Base-by-base conservation (phyloP, 2,888 invertebrate genomes). In the Arge pagana region DNA sequence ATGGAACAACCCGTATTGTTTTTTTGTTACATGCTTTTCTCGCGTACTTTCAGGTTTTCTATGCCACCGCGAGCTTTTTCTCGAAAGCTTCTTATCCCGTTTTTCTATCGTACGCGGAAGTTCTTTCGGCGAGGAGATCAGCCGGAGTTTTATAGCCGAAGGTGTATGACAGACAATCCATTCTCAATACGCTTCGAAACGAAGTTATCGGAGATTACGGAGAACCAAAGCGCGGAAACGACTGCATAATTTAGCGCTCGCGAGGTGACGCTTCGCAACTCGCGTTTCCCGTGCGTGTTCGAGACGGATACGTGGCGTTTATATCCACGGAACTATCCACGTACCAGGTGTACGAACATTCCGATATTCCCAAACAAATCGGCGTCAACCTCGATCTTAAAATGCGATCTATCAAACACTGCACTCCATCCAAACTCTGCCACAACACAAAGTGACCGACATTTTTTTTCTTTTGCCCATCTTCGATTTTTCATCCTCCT, bases 211-310 rank as follows among this genome's bases (percentile, higher is more conserved):
- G n/a, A 28, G 42, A 42, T 42, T 42, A 42, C 30, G 11, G 42
- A 1, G 19, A 8, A 37, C 2, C 4, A 37, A 37, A 11, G 21
- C 21, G 37, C n/a, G n/a, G n/a, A 21, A 37, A 57, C 57, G 55
- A 53, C 56, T 65, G 59, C 64, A 67, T 70, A 70, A 70, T 70
- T 70, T 62, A 67, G 61, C 64, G 53, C n/a, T n/a, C n/a, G n/a
- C n/a, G n/a, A n/a, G n/a, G n/a, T n/a, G n/a, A n/a, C n/a, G n/a
- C n/a, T n/a, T n/a, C n/a, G n/a, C n/a, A n/a, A n/a, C n/a, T 3
- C 42, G 24, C 16, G 21, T 37, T 23, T 19, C 21, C 37, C 19
- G 21, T 21, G 21, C 37, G 13, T 19, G 13, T 23, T 5, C 16
- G 13, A 7, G 10, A 6, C 19, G 6, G 16, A 36, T 37, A 21